A percentile compares a stretch with the other conserved stretches of the same genome.
Evolutionary conservation across 2,888 invertebrate species (phyloP).

Genomic region (Empis stercorea): DNA sequence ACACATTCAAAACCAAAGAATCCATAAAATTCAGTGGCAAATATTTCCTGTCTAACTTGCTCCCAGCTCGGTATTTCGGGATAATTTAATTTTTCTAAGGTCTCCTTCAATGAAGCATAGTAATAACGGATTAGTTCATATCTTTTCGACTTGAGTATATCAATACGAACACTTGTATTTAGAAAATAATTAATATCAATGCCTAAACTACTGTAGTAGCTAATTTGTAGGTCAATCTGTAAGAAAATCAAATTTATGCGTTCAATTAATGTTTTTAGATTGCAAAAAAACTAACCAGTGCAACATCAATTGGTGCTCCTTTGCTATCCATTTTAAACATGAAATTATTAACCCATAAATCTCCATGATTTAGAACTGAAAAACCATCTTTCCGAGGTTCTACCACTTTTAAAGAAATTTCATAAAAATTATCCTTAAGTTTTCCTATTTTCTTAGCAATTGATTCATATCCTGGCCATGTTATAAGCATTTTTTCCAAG

Average conservation of each 20-base stretch:
- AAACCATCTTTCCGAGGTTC: constrained; percentile 23
- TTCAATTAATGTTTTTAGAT: no score
- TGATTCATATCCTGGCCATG: constrained; percentile 36
- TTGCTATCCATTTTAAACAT: constrained; percentile 33
- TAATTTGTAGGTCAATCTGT: constrained; percentile 15
- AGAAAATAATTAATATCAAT: constrained; percentile 16
- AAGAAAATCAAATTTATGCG: background rate
- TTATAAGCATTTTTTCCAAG: constrained; percentile 20
- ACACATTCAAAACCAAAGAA: constrained; percentile 14
- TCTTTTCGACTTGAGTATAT: constrained; percentile 10
- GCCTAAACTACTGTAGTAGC: constrained; percentile 13
- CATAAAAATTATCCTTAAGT: background rate
- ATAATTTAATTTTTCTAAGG: constrained; percentile 11
- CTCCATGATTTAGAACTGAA: constrained; percentile 41
- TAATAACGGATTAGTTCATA: constrained; percentile 10
- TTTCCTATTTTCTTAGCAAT: constrained; percentile 32
- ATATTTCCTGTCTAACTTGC: constrained; percentile 12
- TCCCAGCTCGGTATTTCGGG: constrained; percentile 12
- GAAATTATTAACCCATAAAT: constrained; percentile 42
- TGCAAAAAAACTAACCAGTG: constrained; percentile 32
- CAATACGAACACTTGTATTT: constrained; percentile 12
- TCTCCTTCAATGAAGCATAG: constrained; percentile 8
- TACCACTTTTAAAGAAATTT: background rate
- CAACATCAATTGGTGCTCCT: constrained; percentile 32
- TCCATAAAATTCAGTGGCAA: constrained; percentile 14